Base-by-base conservation (phyloP, 1,140 invertebrate genomes). In the Teleopsis dalmanni region DNA sequence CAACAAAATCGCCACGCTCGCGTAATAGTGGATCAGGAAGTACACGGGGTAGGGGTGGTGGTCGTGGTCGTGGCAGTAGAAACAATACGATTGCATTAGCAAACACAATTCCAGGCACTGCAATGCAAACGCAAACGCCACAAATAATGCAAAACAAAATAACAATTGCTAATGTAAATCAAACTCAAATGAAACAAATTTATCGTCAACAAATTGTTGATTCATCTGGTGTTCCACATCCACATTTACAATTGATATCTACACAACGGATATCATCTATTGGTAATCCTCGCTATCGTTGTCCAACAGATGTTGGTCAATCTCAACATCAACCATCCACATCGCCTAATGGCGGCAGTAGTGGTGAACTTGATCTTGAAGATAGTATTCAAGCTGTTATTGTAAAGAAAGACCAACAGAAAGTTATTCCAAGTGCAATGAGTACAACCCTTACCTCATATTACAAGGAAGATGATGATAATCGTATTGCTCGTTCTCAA, bases 371-470 rank as follows among this genome's bases (percentile, higher is more conserved):
- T 27, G 65, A 69, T 37, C 33, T 69, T 19, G 65, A 69, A 45
- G 65, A 69, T 18, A 55, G 62, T 19, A 69, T 69, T 26, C 59
- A 65, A 34, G 65, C 65, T 3, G 62, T 60, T 0, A 58, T 69
- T 19, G 52, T 69, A 1, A 68, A 66, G 22, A 69, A 68, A 46
- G 60, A 68, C 31, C 34, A 56, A 57, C 13, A 57, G 54, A 59
- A 67, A 29, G 53, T 57, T 1, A 23, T 35, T n/a, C 19, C n/a
- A 27, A 37, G 25, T 3, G n/a, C 40, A 8, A 25, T 21, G 4
- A 51, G 49, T 2, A 62, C 65, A 8, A 67, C 64, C 2, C 34
- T 68, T 0, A 68, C 62, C 25, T 63, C 60, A 2, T 68, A 58
- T 36, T 68, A 63, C 47, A 51, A 27, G 45, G 57, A 33, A 26